phyloP scores from a whole-genome alignment of 1,140 invertebrate genomes.

The Sipha flava region DNA sequence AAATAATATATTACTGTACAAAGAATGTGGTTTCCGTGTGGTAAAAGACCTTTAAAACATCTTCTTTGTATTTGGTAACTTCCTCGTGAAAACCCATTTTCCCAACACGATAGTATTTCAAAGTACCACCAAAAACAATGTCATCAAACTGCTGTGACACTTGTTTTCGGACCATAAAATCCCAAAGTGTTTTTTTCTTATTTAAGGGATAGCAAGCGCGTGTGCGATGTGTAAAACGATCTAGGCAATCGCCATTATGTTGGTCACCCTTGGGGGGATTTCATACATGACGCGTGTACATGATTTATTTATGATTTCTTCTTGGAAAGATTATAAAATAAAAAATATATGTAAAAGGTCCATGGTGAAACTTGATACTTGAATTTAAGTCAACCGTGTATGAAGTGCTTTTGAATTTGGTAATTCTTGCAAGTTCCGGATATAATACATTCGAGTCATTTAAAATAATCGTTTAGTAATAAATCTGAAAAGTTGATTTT shows the following conservation, averaged over 20 bases:
- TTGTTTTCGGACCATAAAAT: constrained; percentile 24
- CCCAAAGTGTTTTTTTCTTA: constrained; percentile 20
- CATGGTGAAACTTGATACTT: not conserved
- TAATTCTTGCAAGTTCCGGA: not conserved
- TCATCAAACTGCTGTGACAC: not conserved
- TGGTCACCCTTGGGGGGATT: not conserved
- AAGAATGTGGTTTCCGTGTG: not conserved
- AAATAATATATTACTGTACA: constrained; percentile 1
- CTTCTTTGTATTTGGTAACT: not conserved
- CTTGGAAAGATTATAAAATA: constrained; percentile 12
- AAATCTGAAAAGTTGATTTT: constrained; percentile 1
- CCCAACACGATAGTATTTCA: constrained; percentile 17
- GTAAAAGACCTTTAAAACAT: not conserved
- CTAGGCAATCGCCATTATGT: not conserved
- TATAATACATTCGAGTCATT: not conserved
- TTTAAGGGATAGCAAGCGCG: not conserved
- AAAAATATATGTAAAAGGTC: not conserved
- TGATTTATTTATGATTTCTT: constrained; percentile 31
- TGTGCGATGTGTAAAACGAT: constrained; percentile 12
- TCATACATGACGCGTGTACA: constrained; percentile 14
- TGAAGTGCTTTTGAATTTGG: not conserved
- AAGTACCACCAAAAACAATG: not conserved
- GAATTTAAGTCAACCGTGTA: not conserved
- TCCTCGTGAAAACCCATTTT: constrained; percentile 19
- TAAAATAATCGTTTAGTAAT: not conserved